These are phyloP conservation scores for Chaetodon auriga DNA, from an alignment of 2,113 vertebrate species.

Conservation along the genomic window DNA sequence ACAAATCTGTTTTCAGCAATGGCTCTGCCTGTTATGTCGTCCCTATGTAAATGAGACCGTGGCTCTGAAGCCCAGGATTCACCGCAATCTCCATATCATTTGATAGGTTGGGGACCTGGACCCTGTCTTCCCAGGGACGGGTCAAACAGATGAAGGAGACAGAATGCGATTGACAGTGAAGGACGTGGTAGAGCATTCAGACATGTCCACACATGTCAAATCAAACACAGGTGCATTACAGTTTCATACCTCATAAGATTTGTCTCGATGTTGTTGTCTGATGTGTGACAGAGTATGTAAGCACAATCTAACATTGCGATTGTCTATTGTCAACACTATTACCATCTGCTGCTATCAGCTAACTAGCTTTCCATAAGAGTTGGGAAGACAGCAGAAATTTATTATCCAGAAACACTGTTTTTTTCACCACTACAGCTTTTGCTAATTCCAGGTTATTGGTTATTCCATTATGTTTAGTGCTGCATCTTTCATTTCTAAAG, in stretches of 20 bases:
- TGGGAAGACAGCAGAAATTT: conserved; percentile 21
- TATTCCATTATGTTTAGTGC: conserved; percentile 57
- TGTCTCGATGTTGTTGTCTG: background rate
- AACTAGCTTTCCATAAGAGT: conserved; percentile 22
- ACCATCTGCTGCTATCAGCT: conserved; percentile 6
- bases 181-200: conserved; percentile 9
- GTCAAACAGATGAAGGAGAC: conserved; percentile 50
- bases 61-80: conserved; percentile 52
- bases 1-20: conserved; percentile 77
- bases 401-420: conserved; percentile 37
- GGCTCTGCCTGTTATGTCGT: conserved; percentile 69
- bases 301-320: background rate
- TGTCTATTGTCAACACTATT: conserved; percentile 7
- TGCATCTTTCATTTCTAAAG: conserved; percentile 57
- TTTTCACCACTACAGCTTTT: conserved; percentile 28
- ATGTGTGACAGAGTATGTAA: background rate
- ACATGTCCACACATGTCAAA: background rate
- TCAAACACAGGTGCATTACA: background rate
- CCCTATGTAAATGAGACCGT: conserved; percentile 78
- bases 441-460: conserved; percentile 50
- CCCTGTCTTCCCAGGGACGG: conserved; percentile 12
- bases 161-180: conserved; percentile 41
- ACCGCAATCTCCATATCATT: conserved; percentile 79
- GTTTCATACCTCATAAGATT: background rate
- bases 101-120: conserved; percentile 42